Evolutionary conservation across 1,140 invertebrate genomes (phyloP), one percentile per base, ranked within the genome.

Genomic region (Apis cerana): DNA sequence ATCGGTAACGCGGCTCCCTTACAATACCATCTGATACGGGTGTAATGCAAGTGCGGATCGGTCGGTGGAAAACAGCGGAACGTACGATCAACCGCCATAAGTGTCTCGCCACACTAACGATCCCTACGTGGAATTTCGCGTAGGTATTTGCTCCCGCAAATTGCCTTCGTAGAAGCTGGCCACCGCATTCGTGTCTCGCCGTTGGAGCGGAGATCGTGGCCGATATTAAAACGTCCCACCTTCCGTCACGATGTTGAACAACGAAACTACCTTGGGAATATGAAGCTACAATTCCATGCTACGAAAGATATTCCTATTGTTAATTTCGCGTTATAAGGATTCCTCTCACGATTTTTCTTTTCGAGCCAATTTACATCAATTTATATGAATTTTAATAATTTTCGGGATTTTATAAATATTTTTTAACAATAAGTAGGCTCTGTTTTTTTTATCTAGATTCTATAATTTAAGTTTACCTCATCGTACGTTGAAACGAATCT

Each of bases 151-250:
- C 56, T n/a, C 33, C 50, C 54, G 10, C 76, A 68, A 85, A 70
- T 83, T 64, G 75, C 56, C 52, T 77, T 84, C 68, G 50, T 43
- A 21, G 72, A 81, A 82, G 33, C 43, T 71, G 19, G 56, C 58
- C 70, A 75, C 52, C 17, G 62, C 21, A 78, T 72, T 62, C 74
- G 61, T 78, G 83, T 50, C 48, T 56, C 71, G 19, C 62, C 27
- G 65, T 33, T 80, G 11, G 23, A 54, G 81, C 72, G 11, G 23
- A 54, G 81, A 85, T 85, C 64, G 75, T 62, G 27, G 33, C 69
- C 75, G 84, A 83, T 85, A 79, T 83, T 83, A 79, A 83, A 85
- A 54, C 70, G 56, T 69, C 64, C 52, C 50, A 33, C 33, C 59
- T 77, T 69, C 70, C 33, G 33, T 43, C 33, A 43, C 33, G 33